These are phyloP conservation scores for Nymphalis polychloros DNA, from an alignment of 2,888 invertebrate species.

Conservation along the genomic window DNA sequence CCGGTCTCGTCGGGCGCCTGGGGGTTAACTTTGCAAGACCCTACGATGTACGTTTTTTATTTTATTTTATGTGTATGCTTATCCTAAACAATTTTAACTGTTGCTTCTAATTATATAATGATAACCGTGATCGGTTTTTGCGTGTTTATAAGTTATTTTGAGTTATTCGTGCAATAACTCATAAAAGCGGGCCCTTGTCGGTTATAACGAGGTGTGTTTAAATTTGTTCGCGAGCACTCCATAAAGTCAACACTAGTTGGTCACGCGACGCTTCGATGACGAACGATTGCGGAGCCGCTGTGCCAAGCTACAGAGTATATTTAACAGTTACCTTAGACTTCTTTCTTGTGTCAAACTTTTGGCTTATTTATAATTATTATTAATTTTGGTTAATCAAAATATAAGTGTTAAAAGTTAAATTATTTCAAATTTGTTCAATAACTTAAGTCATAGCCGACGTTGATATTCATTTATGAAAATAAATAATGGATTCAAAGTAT, in stretches of 20 bases:
- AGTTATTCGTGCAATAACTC: conserved; percentile 38
- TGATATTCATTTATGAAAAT: too few relatives aligned
- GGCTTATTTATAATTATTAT: too few relatives aligned
- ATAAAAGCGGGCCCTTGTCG: conserved; percentile 39
- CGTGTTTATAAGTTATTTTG: conserved; percentile 35
- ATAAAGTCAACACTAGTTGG: conserved; percentile 71
- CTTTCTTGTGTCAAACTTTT: too few relatives aligned
- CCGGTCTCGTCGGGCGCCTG: conserved; percentile 65
- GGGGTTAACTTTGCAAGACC: conserved; percentile 68
- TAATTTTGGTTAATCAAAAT: too few relatives aligned
- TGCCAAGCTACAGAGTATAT: conserved; percentile 31
- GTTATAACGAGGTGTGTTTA: conserved; percentile 49
- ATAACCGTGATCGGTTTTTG: conserved; percentile 14
- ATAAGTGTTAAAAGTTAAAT: too few relatives aligned
- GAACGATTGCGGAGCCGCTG: conserved; percentile 45
- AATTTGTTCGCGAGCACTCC: conserved; percentile 63
- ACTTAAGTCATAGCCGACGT: too few relatives aligned
- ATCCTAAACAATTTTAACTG: conserved; percentile 9
- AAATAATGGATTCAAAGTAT: too few relatives aligned
- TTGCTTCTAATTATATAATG: background rate
- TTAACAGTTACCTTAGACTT: background rate
- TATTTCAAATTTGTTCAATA: too few relatives aligned
- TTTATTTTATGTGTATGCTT: conserved; percentile 27
- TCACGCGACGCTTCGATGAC: conserved; percentile 69
- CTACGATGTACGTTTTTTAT: conserved; percentile 46